Percentiles rank a stretch among this genome's conserved stretches.
Conservation (phyloP, 2,113 vertebrate species). For the Lophius piscatorius region DNA sequence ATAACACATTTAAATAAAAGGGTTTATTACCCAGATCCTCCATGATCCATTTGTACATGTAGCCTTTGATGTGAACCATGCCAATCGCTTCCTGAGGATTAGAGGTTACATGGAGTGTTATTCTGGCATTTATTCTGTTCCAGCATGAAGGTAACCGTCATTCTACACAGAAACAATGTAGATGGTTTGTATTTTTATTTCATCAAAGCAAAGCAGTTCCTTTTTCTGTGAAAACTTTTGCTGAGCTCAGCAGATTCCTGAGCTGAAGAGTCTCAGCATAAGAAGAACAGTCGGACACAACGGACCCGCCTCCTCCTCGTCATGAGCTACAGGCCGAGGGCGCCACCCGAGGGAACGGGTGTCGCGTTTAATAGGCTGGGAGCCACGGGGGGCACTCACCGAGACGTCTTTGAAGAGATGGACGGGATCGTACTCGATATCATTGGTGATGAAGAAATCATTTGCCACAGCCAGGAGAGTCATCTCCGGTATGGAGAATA, state of each 20-base stretch:
- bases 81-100: slow-evolving; percentile 83
- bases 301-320: neutral
- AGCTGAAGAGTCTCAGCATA: slow-evolving; percentile 20
- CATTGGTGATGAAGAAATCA: slow-evolving; percentile 84
- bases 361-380: neutral
- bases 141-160: neutral
- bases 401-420: slow-evolving; percentile 88
- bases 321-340: slow-evolving; percentile 10
- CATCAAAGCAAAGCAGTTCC: too few relatives aligned
- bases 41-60: slow-evolving; percentile 90
- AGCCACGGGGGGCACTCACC: slow-evolving; percentile 64
- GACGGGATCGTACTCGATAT: slow-evolving; percentile 86
- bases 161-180: neutral
- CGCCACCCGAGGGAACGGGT: neutral
- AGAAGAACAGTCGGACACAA: slow-evolving; percentile 1
- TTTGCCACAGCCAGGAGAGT: slow-evolving; percentile 84
- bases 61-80: slow-evolving; percentile 87
- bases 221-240: slow-evolving; percentile 1
- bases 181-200: slow-evolving; percentile 1
- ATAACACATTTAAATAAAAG: neutral
- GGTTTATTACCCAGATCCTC: slow-evolving; percentile 82
- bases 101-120: neutral
- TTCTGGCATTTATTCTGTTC: neutral
- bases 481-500: slow-evolving; percentile 89
- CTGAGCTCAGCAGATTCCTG: slow-evolving; percentile 38